phyloP scores from a whole-genome alignment of 2,888 invertebrate genomes.

The Fabriciana adippe region DNA sequence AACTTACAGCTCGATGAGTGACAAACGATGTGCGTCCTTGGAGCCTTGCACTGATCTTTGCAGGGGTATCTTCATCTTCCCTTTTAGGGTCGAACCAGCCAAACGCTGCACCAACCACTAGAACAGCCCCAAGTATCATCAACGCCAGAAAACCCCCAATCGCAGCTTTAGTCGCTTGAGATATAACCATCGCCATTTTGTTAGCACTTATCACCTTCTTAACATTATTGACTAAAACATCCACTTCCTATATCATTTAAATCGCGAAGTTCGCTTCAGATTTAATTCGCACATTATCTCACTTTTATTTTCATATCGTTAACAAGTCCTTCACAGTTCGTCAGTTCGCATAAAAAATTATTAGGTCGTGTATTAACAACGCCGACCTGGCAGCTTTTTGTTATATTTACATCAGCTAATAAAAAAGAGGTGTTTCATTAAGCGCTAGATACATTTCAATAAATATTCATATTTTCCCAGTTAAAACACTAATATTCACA shows the following conservation, averaged over 20 bases:
- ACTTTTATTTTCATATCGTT: slow-evolving; percentile 3
- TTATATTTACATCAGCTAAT: slow-evolving; percentile 21
- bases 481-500: background rate
- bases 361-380: slow-evolving; percentile 15
- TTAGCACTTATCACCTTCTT: slow-evolving; percentile 53
- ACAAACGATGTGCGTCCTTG: slow-evolving; percentile 76
- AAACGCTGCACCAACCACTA: slow-evolving; percentile 74
- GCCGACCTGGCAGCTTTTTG: slow-evolving; percentile 9
- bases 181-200: slow-evolving; percentile 80
- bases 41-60: slow-evolving; percentile 72
- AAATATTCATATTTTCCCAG: background rate
- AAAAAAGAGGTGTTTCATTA: slow-evolving; percentile 13
- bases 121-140: slow-evolving; percentile 74
- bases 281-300: slow-evolving; percentile 12
- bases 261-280: background rate
- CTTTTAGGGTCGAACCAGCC: slow-evolving; percentile 75
- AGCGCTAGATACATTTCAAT: background rate
- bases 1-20: slow-evolving; percentile 76
- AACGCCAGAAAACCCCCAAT: slow-evolving; percentile 73
- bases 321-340: slow-evolving; percentile 5
- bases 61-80: slow-evolving; percentile 75
- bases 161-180: slow-evolving; percentile 76
- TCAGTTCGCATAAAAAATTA: slow-evolving; percentile 13
- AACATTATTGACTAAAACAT: slow-evolving; percentile 48
- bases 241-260: background rate